Conservation (phyloP, 2,888 invertebrate genomes). For the Tipula vernalis region DNA sequence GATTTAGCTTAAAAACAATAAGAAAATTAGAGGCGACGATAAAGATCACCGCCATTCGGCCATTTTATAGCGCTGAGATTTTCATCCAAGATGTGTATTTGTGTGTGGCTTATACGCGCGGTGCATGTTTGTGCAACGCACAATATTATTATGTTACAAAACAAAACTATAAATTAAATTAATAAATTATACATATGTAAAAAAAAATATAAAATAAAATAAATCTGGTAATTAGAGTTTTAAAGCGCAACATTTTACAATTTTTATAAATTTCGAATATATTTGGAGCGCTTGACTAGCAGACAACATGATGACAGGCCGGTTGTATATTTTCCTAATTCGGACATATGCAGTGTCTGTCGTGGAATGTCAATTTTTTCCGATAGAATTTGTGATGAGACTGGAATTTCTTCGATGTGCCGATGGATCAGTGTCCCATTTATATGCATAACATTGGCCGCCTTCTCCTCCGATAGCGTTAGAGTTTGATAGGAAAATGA, state of each 20-base stretch:
- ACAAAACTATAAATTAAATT: not conserved
- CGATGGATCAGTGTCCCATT: conserved; percentile 87
- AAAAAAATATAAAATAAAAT: not conserved
- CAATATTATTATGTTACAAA: not conserved
- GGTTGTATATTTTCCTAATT: conserved; percentile 64
- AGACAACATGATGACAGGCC: conserved; percentile 73
- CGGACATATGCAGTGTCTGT: conserved; percentile 64
- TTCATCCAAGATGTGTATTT: not conserved
- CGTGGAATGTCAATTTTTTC: conserved; percentile 75
- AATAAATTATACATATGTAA: not conserved
- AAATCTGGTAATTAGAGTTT: not conserved
- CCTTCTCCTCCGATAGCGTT: conserved; percentile 78
- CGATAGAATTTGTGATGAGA: conserved; percentile 56
- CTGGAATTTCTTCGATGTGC: conserved; percentile 65
- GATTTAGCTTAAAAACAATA: not conserved
- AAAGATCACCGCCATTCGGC: not conserved
- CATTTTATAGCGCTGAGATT: not conserved
- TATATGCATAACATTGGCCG: conserved; percentile 85
- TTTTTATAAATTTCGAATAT: conserved; percentile 31
- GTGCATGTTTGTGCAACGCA: not conserved
- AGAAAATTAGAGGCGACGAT: not conserved
- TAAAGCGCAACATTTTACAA: not conserved
- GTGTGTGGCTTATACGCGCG: not conserved
- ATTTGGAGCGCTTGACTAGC: conserved; percentile 43
- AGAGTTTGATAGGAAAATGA: conserved; percentile 82